Evolutionary conservation across 2,797 vertebrate genomes (phyloP).

Genomic region (Gobio occitaniae): DNA sequence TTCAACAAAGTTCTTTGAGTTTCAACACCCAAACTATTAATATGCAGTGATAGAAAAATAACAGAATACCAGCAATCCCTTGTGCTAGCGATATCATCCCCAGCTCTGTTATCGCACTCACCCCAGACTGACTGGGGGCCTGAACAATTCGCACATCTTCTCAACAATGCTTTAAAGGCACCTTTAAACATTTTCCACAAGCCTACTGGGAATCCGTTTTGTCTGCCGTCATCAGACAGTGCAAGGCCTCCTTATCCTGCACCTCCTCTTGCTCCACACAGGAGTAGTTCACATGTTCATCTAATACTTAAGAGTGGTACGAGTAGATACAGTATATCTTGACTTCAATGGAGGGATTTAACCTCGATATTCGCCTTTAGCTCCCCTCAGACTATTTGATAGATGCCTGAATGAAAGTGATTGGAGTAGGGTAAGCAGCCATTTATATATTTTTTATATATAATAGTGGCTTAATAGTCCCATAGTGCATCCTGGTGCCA

Average conservation of each 20-base stretch:
- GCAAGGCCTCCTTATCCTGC: background rate
- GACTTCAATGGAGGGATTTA: background rate
- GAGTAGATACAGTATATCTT: background rate
- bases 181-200: background rate
- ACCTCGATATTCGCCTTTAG: background rate
- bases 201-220: background rate
- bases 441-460: background rate
- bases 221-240: background rate
- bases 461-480: too few species aligned
- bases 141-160: background rate
- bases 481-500: too few species aligned
- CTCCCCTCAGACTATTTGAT: background rate
- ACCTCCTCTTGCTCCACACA: background rate
- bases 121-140: background rate
- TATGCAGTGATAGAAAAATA: background rate
- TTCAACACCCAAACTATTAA: background rate
- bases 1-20: slow-evolving; percentile 17
- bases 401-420: background rate
- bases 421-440: background rate
- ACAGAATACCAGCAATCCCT: background rate
- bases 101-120: slow-evolving; percentile 17
- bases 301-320: background rate
- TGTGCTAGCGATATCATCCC: background rate
- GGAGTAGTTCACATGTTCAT: background rate
- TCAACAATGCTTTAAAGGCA: slow-evolving; percentile 16